A percentile compares a stretch with the other conserved stretches of the same genome.
phyloP scores from a whole-genome alignment of 2,888 invertebrate genomes.

The Aphrophora alni region DNA sequence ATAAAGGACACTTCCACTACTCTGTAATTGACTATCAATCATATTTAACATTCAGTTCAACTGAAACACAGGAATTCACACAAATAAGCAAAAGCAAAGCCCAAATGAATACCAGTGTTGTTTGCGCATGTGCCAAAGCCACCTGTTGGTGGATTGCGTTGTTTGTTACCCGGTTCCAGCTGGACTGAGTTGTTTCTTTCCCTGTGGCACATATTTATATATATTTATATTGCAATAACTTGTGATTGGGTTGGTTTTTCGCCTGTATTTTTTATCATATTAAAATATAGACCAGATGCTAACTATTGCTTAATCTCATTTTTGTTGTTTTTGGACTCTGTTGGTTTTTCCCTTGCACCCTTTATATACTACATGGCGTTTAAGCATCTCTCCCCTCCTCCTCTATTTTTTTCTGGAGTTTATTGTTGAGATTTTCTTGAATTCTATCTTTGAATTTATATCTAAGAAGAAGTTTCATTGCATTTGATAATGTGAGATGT shows the following conservation, averaged over 20 bases:
- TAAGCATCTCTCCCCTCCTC: too few relatives aligned
- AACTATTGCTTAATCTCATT: not conserved
- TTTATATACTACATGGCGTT: too few relatives aligned
- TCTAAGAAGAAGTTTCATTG: too few relatives aligned
- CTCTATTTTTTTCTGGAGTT: too few relatives aligned
- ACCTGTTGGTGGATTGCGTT: slow-evolving; percentile 25
- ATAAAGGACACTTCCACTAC: not conserved
- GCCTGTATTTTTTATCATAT: slow-evolving; percentile 13
- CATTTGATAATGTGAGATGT: too few relatives aligned
- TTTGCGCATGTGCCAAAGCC: slow-evolving; percentile 8
- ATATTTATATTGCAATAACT: not conserved
- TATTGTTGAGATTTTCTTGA: too few relatives aligned
- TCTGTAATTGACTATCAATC: not conserved
- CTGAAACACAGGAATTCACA: not conserved
- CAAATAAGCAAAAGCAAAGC: not conserved
- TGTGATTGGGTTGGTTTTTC: slow-evolving; percentile 22
- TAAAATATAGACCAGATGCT: not conserved
- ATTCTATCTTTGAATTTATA: too few relatives aligned
- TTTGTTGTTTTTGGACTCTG: slow-evolving; percentile 14
- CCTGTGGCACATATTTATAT: not conserved
- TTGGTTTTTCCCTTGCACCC: slow-evolving; percentile 31
- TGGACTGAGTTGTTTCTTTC: slow-evolving; percentile 29
- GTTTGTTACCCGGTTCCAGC: slow-evolving; percentile 17
- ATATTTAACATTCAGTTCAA: not conserved
- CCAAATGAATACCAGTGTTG: not conserved